phyloP scores from a whole-genome alignment of 2,888 invertebrate genomes.

The Netelia fuscicornis region DNA sequence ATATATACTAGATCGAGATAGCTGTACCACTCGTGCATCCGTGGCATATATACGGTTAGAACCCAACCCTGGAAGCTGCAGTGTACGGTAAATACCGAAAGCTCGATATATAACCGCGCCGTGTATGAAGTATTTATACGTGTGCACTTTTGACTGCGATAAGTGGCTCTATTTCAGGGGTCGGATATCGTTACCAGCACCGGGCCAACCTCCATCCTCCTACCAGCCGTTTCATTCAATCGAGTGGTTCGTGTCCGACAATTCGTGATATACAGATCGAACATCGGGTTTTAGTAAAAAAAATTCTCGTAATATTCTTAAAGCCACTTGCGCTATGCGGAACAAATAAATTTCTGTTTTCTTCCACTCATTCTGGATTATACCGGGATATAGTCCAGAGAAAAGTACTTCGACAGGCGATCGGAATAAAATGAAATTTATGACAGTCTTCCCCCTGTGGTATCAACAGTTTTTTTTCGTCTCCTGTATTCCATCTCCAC shows the following conservation, averaged over 20 bases:
- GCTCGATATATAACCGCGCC: conserved; percentile 1
- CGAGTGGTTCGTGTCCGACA: not conserved
- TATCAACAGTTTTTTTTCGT: not conserved
- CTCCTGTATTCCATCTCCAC: conserved; percentile 3
- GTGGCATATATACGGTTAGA: conserved; percentile 61
- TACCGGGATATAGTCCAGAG: not conserved
- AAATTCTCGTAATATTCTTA: not conserved
- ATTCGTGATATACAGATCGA: not conserved
- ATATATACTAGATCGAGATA: conserved; percentile 72
- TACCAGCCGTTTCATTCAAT: conserved; percentile 24
- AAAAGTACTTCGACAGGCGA: not conserved
- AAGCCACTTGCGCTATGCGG: not conserved
- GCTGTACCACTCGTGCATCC: conserved; percentile 50
- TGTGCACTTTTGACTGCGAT: conserved; percentile 32
- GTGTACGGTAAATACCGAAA: conserved; percentile 41
- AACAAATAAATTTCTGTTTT: not conserved
- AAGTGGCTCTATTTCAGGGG: conserved; percentile 38
- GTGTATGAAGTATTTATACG: conserved; percentile 46
- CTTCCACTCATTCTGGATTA: not conserved
- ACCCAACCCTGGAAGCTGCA: conserved; percentile 29
- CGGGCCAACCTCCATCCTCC: conserved; percentile 8
- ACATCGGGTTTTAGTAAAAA: not conserved
- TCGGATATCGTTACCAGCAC: conserved; percentile 17
- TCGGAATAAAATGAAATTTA: conserved; percentile 28
- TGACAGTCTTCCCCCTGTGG: not conserved